Evolutionary conservation across 2,888 invertebrate species (phyloP), one percentile per base, ranked within the genome.

Genomic region (Acrobasis consociella): DNA sequence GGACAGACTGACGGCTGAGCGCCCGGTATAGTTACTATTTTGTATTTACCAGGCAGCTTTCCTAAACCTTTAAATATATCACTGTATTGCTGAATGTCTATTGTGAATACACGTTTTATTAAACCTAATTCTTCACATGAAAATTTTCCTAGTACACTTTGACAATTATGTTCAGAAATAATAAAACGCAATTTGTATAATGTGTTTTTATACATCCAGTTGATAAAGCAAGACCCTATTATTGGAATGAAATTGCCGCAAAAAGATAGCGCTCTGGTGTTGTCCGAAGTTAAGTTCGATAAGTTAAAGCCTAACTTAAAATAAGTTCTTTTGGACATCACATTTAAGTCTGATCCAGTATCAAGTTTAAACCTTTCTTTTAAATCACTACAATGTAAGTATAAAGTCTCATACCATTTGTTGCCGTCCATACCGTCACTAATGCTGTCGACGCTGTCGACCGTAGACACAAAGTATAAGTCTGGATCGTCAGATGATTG

Each of bases 121-220:
- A 53, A 7, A 37, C 37, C 53, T 37, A 53, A 9, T 37, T 53
- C n/a, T 15, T 53, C 53, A 53, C 31, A 37, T 11, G 53, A 11
- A 38, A n/a, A 31, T 53, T 53, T 53, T 5, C 53, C 53, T 11
- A 53, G 8, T 37, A 53, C 31, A 31, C 53, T 53, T 31, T 53
- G 53, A 50, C 50, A 50, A 16, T 50, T 50, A 16, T 50, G 50
- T 50, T 50, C 50, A n/a, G 50, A 50, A 15, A 50, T 50, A 16
- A 50, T 50, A 16, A 50, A 50, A 15, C 16, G 15, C 10, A 50
- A 16, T 9, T 50, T 16, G 15, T 50, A 50, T 22, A 22, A 22
- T 39, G 1, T 39, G 10, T 39, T 39, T 49, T 49, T 49, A 49
- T 49, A 49, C 5, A 49, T 11, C 5, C 49, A 49, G 9, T 49